A percentile compares a stretch with the other conserved stretches of the same genome.
These are phyloP conservation scores for Anguilla marmorata DNA, from an alignment of 2,797 vertebrate genomes.

Conservation along the genomic window DNA sequence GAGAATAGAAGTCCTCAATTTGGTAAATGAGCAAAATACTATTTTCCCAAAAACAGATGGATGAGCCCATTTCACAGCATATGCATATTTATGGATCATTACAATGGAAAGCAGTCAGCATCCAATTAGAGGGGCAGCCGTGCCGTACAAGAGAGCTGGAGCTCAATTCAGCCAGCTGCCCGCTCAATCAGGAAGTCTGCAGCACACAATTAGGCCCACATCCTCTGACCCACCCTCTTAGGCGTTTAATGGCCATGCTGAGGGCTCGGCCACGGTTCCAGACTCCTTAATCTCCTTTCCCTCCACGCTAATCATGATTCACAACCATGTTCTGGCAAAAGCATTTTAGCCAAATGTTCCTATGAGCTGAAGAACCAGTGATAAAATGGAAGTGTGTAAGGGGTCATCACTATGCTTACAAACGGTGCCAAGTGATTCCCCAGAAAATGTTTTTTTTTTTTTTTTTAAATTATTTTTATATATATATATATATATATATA, in stretches of 20 bases:
- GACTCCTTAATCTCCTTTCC: neutral
- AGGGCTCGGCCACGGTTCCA: neutral
- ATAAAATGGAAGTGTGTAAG: neutral
- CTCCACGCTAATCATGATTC: neutral
- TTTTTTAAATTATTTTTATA: neutral
- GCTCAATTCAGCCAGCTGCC: neutral
- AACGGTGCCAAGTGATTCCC: neutral
- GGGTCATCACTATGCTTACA: neutral
- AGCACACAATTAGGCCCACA: neutral
- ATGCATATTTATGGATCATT: constrained; percentile 11
- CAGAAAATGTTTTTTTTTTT: neutral
- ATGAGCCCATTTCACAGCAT: neutral
- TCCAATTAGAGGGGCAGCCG: neutral
- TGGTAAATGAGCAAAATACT: neutral
- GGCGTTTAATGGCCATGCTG: neutral
- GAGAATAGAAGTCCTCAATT: neutral
- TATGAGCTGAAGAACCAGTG: neutral
- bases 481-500: neutral
- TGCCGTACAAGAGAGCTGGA: neutral
- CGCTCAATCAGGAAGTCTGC: neutral
- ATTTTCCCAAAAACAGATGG: constrained; percentile 11
- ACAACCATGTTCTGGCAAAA: neutral
- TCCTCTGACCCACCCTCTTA: neutral
- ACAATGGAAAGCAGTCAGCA: neutral
- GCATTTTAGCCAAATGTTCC: neutral